Conservation (phyloP, 2,888 invertebrate genomes). For the Torymus aiolomorphi region DNA sequence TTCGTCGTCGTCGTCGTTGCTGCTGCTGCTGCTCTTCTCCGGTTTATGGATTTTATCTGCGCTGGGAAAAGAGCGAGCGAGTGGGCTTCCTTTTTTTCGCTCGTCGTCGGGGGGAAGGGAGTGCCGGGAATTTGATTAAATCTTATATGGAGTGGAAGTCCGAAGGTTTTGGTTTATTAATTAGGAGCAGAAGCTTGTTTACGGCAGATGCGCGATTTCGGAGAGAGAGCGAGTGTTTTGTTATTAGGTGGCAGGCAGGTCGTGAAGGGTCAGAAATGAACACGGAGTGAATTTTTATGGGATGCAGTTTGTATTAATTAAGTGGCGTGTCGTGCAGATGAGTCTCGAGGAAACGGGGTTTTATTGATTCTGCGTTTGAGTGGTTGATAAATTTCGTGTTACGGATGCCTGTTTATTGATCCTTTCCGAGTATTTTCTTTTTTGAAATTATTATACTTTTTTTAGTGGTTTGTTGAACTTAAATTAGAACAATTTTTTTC, state of each 20-base stretch:
- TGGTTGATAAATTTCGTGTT: no score
- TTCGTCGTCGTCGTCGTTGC: neutral
- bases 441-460: no score
- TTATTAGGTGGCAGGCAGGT: neutral
- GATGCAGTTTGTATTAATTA: no score
- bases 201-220: neutral
- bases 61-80: constrained; percentile 32
- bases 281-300: no score
- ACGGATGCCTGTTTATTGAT: no score
- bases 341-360: neutral
- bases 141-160: constrained; percentile 42
- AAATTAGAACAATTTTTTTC: no score
- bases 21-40: no score
- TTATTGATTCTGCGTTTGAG: no score
- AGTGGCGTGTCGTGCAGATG: neutral
- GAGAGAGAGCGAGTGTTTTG: neutral
- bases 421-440: no score
- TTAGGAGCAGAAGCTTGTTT: constrained; percentile 15
- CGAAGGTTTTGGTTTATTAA: constrained; percentile 47
- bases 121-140: constrained; percentile 40
- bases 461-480: no score
- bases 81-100: constrained; percentile 16
- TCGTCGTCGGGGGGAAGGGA: neutral
- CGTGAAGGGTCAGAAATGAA: no score
- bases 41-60: constrained; percentile 54